Conservation (phyloP, 2,888 invertebrate genomes). For the Leptopilina myrica region DNA sequence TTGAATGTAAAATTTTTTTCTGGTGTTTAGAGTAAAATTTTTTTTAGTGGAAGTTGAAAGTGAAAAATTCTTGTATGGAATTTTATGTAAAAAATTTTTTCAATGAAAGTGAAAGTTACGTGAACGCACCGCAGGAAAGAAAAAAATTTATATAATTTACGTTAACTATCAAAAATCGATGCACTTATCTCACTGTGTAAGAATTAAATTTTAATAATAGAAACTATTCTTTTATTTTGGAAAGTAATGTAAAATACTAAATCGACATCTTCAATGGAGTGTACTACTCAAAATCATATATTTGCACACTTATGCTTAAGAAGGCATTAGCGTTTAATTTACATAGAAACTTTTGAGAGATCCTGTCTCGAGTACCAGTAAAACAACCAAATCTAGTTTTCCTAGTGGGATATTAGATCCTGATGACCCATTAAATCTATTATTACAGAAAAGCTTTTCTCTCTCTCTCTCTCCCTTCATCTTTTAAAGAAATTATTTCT, state of each 20-base stretch:
- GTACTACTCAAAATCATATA: neutral
- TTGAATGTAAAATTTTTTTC: too few relatives aligned
- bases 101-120: too few relatives aligned
- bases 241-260: neutral
- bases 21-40: too few relatives aligned
- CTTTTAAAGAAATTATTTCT: neutral
- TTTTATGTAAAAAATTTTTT: too few relatives aligned
- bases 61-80: too few relatives aligned
- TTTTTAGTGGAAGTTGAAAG: too few relatives aligned
- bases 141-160: too few relatives aligned
- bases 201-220: too few relatives aligned
- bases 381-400: constrained; percentile 8
- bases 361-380: neutral
- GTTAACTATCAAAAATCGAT: too few relatives aligned
- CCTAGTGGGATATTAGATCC: constrained; percentile 19
- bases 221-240: too few relatives aligned
- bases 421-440: neutral
- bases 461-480: neutral
- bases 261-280: neutral
- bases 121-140: too few relatives aligned
- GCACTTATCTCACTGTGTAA: too few relatives aligned
- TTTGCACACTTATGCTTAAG: neutral
- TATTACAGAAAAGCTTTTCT: neutral
- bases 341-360: neutral
- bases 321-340: constrained; percentile 10